These are phyloP conservation scores for Dallia pectoralis DNA, from an alignment of 2,797 vertebrate species.

Conservation along the genomic window DNA sequence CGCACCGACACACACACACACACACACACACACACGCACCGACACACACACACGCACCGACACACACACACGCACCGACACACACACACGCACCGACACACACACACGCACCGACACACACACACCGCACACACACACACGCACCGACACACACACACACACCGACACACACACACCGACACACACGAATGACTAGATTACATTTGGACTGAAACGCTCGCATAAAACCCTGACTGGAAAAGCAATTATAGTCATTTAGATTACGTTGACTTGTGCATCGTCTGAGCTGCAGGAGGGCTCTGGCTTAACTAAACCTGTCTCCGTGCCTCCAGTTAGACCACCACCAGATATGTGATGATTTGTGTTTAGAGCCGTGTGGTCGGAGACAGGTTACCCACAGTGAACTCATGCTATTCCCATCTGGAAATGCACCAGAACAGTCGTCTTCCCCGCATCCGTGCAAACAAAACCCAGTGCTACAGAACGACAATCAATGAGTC, in stretches of 20 bases:
- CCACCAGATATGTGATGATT: neutral
- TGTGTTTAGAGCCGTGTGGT: neutral
- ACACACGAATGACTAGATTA: constrained; percentile 5
- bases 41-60: too few relatives aligned
- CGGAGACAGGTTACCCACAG: neutral
- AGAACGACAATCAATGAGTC: neutral
- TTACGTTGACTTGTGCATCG: neutral
- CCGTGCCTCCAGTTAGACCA: neutral
- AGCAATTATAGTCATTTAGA: constrained; percentile 1
- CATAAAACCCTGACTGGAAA: neutral
- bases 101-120: neutral
- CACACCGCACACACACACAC: neutral
- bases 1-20: too few relatives aligned
- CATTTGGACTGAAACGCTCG: neutral
- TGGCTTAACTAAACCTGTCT: neutral
- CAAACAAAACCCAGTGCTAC: neutral
- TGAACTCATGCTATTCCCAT: neutral
- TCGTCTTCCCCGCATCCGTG: neutral
- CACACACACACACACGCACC: too few relatives aligned
- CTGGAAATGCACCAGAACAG: neutral
- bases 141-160: neutral
- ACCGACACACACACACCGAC: neutral
- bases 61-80: too few relatives aligned
- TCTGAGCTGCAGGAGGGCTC: neutral
- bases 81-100: neutral